phyloP scores from a whole-genome alignment of 2,797 vertebrate species.

The Gobionotothen gibberifrons region DNA sequence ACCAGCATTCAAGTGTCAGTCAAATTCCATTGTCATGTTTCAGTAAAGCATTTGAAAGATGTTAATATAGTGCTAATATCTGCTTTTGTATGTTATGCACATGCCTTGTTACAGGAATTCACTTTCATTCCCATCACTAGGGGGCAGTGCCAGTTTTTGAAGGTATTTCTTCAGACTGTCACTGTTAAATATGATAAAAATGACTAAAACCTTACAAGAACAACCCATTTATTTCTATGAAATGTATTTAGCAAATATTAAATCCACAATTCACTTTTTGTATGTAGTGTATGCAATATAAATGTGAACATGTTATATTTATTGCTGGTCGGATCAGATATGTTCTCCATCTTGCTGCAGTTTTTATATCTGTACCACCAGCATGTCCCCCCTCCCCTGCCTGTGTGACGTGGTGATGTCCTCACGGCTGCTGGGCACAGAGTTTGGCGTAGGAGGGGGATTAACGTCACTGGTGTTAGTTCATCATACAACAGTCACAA shows the following conservation, averaged over 20 bases:
- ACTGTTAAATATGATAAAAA: neutral
- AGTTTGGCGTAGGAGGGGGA: neutral
- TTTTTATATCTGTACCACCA: constrained; percentile 21
- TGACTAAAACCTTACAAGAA: neutral
- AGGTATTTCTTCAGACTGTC: neutral
- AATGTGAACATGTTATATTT: neutral
- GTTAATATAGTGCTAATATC: neutral
- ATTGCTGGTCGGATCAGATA: constrained; percentile 4
- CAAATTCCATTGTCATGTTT: neutral
- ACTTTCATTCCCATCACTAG: constrained; percentile 37
- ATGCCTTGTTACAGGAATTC: neutral
- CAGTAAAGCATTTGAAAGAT: neutral
- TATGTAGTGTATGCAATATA: neutral
- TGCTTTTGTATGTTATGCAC: neutral
- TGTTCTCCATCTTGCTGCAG: constrained; percentile 6
- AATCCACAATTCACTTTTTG: neutral
- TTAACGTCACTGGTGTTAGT: constrained; percentile 27
- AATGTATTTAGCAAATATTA: neutral
- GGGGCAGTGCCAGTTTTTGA: constrained; percentile 50
- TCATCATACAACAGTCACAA: constrained; percentile 1
- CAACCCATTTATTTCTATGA: neutral
- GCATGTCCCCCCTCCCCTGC: constrained; percentile 19
- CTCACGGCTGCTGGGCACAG: constrained; percentile 8
- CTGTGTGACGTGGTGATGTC: constrained; percentile 32
- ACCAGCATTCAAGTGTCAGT: neutral